Evolutionary conservation across 1,140 invertebrate species (phyloP), one percentile per base, ranked within the genome.

Genomic region (Andrena cerasifolii): DNA sequence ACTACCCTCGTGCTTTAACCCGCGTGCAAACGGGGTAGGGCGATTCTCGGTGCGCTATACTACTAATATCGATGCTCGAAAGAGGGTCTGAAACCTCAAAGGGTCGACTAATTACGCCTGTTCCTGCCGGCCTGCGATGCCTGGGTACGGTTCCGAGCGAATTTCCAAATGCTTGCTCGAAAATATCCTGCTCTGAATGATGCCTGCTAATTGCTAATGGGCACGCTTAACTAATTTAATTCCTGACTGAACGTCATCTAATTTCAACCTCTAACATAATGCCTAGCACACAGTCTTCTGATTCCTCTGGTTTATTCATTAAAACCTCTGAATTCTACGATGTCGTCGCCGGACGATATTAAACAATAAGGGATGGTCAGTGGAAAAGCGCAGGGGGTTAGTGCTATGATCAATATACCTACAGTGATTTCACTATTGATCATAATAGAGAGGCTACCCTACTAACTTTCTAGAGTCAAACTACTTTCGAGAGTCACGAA

Each of bases 381-480:
- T 36, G 43, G 12, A 73, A 63, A 51, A 31, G 45, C 36, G 51
- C 8, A 56, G 2, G 21, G 10, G 56, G 70, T 72, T 21, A 51
- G 28, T 8, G 40, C 24, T 62, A 16, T 24, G 59, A 65, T 63
- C 47, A 7, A 63, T 73, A 65, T 16, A n/a, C n/a, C n/a, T n/a
- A n/a, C 31, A 24, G 33, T 40, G 58, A 59, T 33, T 59, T n/a
- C n/a, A n/a, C n/a, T 49, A 47, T 78, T 73, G 77, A 80, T 79
- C 81, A 61, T 76, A 80, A 84, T 83, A 71, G 82, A 76, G 31
- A 51, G 36, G 40, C 77, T 58, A 21, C 66, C n/a, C n/a, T n/a
- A n/a, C n/a, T n/a, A n/a, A n/a, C n/a, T n/a, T n/a, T n/a, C n/a
- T n/a, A n/a, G n/a, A n/a, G n/a, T n/a, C n/a, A n/a, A n/a, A n/a